Conservation (phyloP, 2,113 vertebrate genomes). For the Dasypus novemcinctus region DNA sequence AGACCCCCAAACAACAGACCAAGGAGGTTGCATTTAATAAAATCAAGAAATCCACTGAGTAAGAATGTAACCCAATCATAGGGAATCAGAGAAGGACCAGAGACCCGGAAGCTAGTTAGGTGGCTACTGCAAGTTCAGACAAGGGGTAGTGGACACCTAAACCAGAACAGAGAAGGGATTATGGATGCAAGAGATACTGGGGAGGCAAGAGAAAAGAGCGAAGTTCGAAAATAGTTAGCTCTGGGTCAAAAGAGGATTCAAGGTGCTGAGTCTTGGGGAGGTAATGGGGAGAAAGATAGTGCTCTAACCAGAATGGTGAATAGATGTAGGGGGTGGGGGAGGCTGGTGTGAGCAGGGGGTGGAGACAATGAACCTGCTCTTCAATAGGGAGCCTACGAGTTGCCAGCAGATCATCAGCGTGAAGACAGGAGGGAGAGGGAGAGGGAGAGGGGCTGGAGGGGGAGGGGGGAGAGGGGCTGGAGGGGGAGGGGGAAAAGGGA, state of each 20-base stretch:
- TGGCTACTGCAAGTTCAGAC: background rate
- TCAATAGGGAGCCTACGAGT: background rate
- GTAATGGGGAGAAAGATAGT: background rate
- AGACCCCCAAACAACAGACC: background rate
- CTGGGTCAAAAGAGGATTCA: background rate
- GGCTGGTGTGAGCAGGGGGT: background rate
- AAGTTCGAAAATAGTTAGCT: background rate
- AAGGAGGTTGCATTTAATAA: background rate
- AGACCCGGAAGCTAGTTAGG: background rate
- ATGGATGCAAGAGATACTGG: background rate
- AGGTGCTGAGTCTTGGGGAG: background rate
- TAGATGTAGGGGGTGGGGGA: background rate
- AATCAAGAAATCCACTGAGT: background rate
- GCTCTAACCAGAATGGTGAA: background rate
- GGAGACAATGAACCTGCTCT: background rate
- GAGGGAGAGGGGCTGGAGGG: background rate
- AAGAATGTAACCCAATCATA: background rate
- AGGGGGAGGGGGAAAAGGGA: background rate
- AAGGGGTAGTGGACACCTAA: background rate
- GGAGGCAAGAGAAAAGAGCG: too few relatives aligned
- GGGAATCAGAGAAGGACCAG: background rate
- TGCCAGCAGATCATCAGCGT: background rate
- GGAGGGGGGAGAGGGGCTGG: background rate
- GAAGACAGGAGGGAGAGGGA: background rate
- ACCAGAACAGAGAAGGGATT: background rate